Percentiles rank a stretch among this genome's conserved stretches.
Conservation (phyloP, 2,113 vertebrate species). For the Salvelinus fontinalis region DNA sequence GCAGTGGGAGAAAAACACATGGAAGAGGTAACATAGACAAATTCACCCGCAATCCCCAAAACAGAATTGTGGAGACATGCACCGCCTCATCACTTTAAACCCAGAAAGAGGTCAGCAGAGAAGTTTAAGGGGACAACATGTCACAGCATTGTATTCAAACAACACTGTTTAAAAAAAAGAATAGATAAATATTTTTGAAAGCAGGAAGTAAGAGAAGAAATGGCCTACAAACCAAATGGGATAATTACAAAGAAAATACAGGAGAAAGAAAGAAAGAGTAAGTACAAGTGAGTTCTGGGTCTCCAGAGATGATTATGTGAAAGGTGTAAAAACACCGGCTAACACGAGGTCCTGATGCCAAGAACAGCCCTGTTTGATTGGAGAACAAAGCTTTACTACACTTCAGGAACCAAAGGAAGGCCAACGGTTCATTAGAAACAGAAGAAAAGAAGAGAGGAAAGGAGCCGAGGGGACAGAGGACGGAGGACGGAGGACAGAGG, state of each 20-base stretch:
- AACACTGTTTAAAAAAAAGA: slow-evolving; percentile 14
- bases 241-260: no score
- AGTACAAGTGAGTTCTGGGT: slow-evolving; percentile 51
- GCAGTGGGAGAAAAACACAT: no score
- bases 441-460: not conserved
- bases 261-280: slow-evolving; percentile 31
- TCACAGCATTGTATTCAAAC: slow-evolving; percentile 24
- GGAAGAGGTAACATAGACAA: no score
- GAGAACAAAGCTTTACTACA: slow-evolving; percentile 31
- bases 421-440: not conserved
- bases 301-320: slow-evolving; percentile 55
- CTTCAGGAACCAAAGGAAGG: slow-evolving; percentile 13
- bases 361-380: slow-evolving; percentile 50
- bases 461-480: not conserved
- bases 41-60: no score
- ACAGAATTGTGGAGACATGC: not conserved
- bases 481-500: no score
- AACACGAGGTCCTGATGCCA: slow-evolving; percentile 36
- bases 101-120: slow-evolving; percentile 9
- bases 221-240: not conserved
- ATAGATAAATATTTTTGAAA: slow-evolving; percentile 41
- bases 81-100: not conserved
- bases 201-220: slow-evolving; percentile 36
- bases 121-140: slow-evolving; percentile 26
- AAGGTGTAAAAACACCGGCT: slow-evolving; percentile 29